A percentile compares a stretch with the other conserved stretches of the same genome.
Conservation (phyloP, 1,140 invertebrate species). For the Druon quercuslanigerum region DNA sequence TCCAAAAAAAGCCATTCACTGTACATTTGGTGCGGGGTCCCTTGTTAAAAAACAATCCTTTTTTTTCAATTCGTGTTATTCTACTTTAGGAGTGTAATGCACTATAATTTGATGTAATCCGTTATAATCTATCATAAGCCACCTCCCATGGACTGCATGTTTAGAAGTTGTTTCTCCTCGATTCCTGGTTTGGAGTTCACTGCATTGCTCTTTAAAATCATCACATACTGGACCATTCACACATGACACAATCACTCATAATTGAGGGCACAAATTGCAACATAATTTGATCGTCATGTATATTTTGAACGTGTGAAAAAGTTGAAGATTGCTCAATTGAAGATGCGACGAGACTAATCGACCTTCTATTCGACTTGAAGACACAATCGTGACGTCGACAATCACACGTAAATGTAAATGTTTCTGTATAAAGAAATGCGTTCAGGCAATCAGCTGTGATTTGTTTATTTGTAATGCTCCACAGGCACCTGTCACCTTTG, state of each 20-base stretch:
- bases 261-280: slow-evolving; percentile 8
- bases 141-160: too few relatives aligned
- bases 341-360: not conserved
- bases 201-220: not conserved
- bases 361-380: not conserved
- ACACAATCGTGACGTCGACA: not conserved
- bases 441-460: slow-evolving; percentile 13
- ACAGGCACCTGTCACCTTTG: slow-evolving; percentile 10
- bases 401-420: not conserved
- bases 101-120: too few relatives aligned
- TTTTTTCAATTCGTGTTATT: too few relatives aligned
- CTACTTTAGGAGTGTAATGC: too few relatives aligned
- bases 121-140: too few relatives aligned
- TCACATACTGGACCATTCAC: not conserved
- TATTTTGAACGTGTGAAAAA: not conserved
- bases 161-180: too few relatives aligned
- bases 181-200: too few relatives aligned
- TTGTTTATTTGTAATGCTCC: slow-evolving; percentile 12
- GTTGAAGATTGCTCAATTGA: not conserved
- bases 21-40: too few relatives aligned
- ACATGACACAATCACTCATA: not conserved
- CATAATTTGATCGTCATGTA: not conserved
- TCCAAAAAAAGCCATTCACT: too few relatives aligned
- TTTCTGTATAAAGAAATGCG: not conserved
- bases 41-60: too few relatives aligned